Percentiles rank a stretch among this genome's conserved stretches.
Evolutionary conservation across 2,113 vertebrate species (phyloP).

Genomic region (Amia ocellicauda): DNA sequence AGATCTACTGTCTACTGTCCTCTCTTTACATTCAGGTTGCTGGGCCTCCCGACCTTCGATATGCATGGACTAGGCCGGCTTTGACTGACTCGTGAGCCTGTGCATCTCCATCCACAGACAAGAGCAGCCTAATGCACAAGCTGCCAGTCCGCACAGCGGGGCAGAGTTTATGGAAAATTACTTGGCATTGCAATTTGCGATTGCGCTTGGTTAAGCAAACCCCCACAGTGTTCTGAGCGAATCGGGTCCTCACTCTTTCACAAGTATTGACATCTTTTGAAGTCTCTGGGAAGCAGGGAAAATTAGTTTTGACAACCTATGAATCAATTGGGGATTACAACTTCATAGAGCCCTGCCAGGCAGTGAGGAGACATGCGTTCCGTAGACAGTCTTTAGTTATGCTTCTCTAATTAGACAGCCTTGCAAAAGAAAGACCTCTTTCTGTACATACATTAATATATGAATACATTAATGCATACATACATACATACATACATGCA

Average conservation of each 20-base stretch:
- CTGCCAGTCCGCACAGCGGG: background rate
- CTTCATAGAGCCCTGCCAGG: slow-evolving; percentile 37
- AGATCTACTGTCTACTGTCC: slow-evolving; percentile 1
- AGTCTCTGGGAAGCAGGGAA: slow-evolving; percentile 32
- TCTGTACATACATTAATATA: too few relatives aligned
- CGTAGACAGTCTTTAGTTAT: slow-evolving; percentile 17
- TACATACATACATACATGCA: too few relatives aligned
- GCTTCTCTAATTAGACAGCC: slow-evolving; percentile 36
- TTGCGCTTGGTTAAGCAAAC: slow-evolving; percentile 29
- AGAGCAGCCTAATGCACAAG: background rate
- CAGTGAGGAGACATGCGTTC: slow-evolving; percentile 11
- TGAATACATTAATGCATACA: too few relatives aligned
- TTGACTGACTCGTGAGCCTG: background rate
- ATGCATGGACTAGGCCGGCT: background rate
- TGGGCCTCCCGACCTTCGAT: too few relatives aligned
- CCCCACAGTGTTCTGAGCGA: slow-evolving; percentile 40
- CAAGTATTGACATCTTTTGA: slow-evolving; percentile 30
- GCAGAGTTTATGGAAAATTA: slow-evolving; percentile 13
- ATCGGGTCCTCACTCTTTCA: slow-evolving; percentile 33
- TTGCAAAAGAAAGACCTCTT: slow-evolving; percentile 21
- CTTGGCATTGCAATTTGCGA: slow-evolving; percentile 10
- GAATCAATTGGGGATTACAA: slow-evolving; percentile 47
- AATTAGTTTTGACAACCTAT: slow-evolving; percentile 32
- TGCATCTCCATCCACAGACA: background rate
- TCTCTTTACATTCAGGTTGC: too few relatives aligned